Percentiles rank a stretch among this genome's conserved stretches.
These are phyloP conservation scores for Tubiluchus corallicola DNA, from an alignment of 2,888 invertebrate species.

Conservation along the genomic window DNA sequence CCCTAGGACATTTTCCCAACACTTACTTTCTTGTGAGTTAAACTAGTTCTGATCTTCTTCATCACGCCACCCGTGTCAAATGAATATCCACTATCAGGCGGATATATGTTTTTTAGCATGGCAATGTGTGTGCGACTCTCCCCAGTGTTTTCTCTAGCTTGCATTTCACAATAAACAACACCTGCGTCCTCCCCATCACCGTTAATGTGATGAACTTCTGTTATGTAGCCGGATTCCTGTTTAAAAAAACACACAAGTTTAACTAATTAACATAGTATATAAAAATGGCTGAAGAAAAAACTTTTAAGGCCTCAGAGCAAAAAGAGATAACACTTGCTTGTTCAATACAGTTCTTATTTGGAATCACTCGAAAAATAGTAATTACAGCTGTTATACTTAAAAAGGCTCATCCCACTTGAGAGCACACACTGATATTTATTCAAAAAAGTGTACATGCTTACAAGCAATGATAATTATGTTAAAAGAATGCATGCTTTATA, in stretches of 20 bases:
- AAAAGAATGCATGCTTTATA: no score
- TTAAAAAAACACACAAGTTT: slow-evolving; percentile 12
- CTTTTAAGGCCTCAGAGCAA: no score
- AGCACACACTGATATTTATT: no score
- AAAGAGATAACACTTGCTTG: no score
- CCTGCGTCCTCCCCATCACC: slow-evolving; percentile 75
- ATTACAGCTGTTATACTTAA: no score
- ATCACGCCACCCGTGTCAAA: slow-evolving; percentile 66
- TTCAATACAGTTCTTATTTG: no score
- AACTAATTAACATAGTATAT: no score
- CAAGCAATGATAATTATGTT: no score
- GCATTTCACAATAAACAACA: slow-evolving; percentile 91
- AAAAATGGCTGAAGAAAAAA: no score
- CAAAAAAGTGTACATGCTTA: no score
- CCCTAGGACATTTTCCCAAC: slow-evolving; percentile 1
- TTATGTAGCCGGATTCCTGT: slow-evolving; percentile 57
- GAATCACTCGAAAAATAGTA: no score
- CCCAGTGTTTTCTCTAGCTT: slow-evolving; percentile 60
- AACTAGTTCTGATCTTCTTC: slow-evolving; percentile 60
- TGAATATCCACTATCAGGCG: slow-evolving; percentile 60
- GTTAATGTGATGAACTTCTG: slow-evolving; percentile 80
- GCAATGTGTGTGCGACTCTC: slow-evolving; percentile 47
- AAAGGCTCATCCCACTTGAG: no score
- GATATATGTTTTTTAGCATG: slow-evolving; percentile 51
- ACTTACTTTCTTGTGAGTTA: slow-evolving; percentile 54